A percentile compares a stretch with the other conserved stretches of the same genome.
Conservation (phyloP, 2,888 invertebrate genomes). For the Cheilosia vernalis region DNA sequence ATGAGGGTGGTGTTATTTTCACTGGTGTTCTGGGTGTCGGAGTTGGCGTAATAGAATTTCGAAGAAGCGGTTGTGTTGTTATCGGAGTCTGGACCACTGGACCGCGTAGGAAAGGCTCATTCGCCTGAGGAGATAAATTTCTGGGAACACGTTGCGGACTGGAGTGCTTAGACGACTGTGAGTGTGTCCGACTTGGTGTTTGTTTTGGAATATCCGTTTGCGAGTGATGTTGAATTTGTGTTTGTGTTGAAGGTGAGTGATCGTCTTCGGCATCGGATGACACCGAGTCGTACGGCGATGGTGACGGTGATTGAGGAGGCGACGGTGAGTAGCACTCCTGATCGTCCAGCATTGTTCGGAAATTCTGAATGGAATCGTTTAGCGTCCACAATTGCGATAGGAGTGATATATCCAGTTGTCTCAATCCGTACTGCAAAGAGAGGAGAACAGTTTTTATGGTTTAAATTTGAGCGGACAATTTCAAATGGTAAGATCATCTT, state of each 20-base stretch:
- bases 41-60: conserved; percentile 48
- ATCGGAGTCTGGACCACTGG: conserved; percentile 31
- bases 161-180: conserved; percentile 17
- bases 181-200: conserved; percentile 16
- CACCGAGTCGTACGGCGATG: conserved; percentile 82
- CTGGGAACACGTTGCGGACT: conserved; percentile 27
- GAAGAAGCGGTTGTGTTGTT: conserved; percentile 55
- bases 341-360: conserved; percentile 87
- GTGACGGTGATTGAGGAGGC: conserved; percentile 78
- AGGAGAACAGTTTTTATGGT: background rate
- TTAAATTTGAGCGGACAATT: background rate
- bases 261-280: conserved; percentile 81
- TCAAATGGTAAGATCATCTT: too few relatives aligned
- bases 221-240: conserved; percentile 60
- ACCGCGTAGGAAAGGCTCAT: conserved; percentile 19
- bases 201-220: conserved; percentile 20
- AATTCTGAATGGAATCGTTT: conserved; percentile 96
- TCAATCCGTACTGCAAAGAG: conserved; percentile 91
- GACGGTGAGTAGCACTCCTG: conserved; percentile 80
- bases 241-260: conserved; percentile 71
- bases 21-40: conserved; percentile 54
- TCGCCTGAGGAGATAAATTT: conserved; percentile 42
- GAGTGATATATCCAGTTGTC: conserved; percentile 94
- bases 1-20: conserved; percentile 54
- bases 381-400: conserved; percentile 96